Base-by-base conservation (phyloP, 2,888 invertebrate species). In the Cremastinae sp. region DNA sequence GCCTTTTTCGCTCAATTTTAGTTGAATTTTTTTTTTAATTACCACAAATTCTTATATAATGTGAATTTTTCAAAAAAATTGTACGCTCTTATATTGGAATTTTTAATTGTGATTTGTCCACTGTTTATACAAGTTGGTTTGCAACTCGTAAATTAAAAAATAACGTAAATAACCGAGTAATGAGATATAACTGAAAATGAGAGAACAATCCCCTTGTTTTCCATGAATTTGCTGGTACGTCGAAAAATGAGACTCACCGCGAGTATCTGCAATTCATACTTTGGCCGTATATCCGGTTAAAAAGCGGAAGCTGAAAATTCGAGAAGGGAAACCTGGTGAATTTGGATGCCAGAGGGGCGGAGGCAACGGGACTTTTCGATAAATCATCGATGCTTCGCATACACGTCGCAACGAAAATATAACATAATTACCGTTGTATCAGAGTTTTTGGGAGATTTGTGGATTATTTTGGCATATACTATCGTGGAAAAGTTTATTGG, bases 361-460 rank as follows among this genome's bases (percentile, higher is more conserved):
- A 5, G 1, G 18, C 0, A 22, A 51, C 14, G 14, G 8, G 12
- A n/a, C 12, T 14, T 53, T 74, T 68, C 38, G 18, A 74, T 74
- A 69, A 74, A 74, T 74, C 74, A 64, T 70, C 69, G 58, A 58
- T 74, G 51, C 61, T 74, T 74, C 56, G 54, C n/a, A n/a, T 43
- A 41, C 20, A 45, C 53, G 34, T 49, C 61, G 56, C 34, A 43
- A 56, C 64, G n/a, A 64, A 76, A 76, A 70, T 71, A 71, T 74
- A 68, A 74, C 76, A 74, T 80, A 82, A 82, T 82, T 81, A 83
- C 80, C 79, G 74, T 80, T 75, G 79, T 80, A 75, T 75, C 79
- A 80, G 47, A 51, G 28, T 70, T 18, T 62, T 36, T 14, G 5
- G 8, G 36, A 22, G 53, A 59, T 28, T 59, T 18, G 18, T 51